Conservation (phyloP, 2,888 invertebrate species). For the Amorpha juglandis region DNA sequence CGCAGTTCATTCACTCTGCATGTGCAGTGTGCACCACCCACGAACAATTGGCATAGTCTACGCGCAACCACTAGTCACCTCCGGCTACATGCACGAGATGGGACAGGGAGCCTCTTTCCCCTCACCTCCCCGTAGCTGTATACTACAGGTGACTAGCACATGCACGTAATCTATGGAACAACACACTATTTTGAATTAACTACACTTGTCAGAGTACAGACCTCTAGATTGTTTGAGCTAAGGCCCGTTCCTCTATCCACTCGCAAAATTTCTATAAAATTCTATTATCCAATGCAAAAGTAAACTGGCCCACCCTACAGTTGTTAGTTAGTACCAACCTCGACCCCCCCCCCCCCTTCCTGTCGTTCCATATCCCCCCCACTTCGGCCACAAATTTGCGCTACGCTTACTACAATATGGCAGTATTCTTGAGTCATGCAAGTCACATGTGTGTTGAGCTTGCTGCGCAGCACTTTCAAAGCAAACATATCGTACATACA, state of each 20-base stretch:
- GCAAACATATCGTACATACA: neutral
- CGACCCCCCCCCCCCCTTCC: neutral
- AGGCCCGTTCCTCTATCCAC: neutral
- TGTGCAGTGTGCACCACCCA: neutral
- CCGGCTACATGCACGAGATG: no score
- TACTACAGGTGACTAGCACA: neutral
- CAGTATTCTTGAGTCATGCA: neutral
- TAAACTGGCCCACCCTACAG: neutral
- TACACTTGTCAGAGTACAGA: neutral
- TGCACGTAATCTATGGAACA: neutral
- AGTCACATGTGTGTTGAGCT: neutral
- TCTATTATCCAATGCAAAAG: neutral
- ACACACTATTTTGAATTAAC: neutral
- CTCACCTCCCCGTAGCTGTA: no score
- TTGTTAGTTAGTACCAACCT: neutral
- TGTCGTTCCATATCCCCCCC: neutral
- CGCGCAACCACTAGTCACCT: neutral
- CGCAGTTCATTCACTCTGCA: neutral
- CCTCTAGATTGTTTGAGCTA: slow-evolving; percentile 3
- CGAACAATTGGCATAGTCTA: neutral
- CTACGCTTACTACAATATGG: neutral
- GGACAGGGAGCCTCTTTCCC: no score
- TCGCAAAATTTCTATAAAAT: neutral
- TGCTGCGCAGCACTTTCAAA: neutral
- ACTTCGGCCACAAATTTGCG: neutral